Evolutionary conservation across 2,113 vertebrate species (phyloP).

Genomic region (Anoura caudifer): DNA sequence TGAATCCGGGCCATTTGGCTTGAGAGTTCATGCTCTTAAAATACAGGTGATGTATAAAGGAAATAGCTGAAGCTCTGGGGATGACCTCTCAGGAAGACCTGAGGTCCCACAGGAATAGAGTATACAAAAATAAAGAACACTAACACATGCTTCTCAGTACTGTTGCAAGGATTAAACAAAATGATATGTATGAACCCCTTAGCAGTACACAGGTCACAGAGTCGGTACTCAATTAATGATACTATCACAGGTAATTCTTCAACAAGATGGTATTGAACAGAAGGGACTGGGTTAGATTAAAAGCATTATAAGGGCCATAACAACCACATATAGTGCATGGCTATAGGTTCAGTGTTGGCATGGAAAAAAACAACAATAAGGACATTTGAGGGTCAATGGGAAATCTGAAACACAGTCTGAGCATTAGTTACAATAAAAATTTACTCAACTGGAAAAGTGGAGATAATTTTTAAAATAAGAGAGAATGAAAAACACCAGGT

Average conservation of each 20-base stretch:
- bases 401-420: neutral
- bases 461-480: neutral
- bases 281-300: neutral
- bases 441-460: neutral
- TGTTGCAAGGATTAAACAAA: neutral
- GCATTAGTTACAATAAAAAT: slow-evolving; percentile 8
- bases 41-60: neutral
- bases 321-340: neutral
- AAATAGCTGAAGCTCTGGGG: neutral
- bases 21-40: neutral
- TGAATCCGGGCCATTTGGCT: neutral
- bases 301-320: neutral
- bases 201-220: neutral
- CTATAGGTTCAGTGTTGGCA: neutral
- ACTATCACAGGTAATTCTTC: neutral
- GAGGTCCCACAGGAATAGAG: neutral
- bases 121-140: neutral
- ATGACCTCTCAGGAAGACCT: no score
- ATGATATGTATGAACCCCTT: neutral
- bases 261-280: neutral
- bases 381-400: neutral
- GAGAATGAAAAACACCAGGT: neutral
- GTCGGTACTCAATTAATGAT: neutral
- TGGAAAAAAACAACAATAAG: neutral
- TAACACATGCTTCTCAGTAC: neutral